Conservation (phyloP, 2,797 vertebrate genomes). For the Microtus agrestis region DNA sequence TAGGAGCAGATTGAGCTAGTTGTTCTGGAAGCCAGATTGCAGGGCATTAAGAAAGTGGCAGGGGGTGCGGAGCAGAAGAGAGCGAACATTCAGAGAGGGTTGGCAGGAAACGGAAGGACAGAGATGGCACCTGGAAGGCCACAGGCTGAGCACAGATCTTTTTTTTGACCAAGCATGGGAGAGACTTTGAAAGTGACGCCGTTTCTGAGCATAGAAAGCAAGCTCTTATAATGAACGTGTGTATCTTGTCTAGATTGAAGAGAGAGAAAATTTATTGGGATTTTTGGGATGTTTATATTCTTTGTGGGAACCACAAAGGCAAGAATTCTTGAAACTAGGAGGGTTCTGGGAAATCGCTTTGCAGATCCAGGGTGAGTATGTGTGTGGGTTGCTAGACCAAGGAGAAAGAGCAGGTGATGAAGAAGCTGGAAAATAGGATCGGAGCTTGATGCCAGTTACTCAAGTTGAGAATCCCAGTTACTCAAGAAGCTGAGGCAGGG, state of each 20-base stretch:
- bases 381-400: not conserved
- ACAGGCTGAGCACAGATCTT: slow-evolving; percentile 32
- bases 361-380: not conserved
- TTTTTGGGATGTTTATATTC: slow-evolving; percentile 58
- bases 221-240: slow-evolving; percentile 30
- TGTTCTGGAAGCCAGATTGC: slow-evolving; percentile 78
- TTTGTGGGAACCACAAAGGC: not conserved
- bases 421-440: not conserved
- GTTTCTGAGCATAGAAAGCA: slow-evolving; percentile 7
- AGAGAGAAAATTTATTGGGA: slow-evolving; percentile 21
- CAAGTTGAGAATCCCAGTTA: too few species aligned
- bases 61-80: slow-evolving; percentile 71
- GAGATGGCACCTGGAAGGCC: slow-evolving; percentile 65
- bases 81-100: not conserved
- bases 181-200: slow-evolving; percentile 45
- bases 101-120: slow-evolving; percentile 73
- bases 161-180: slow-evolving; percentile 44
- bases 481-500: not conserved
- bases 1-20: slow-evolving; percentile 27
- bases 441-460: too few species aligned
- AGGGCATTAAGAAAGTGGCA: slow-evolving; percentile 79
- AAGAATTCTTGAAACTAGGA: not conserved
- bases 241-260: slow-evolving; percentile 53
- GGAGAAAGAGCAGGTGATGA: not conserved
- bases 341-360: slow-evolving; percentile 18